Evolutionary conservation across 2,113 vertebrate species (phyloP).

Genomic region (Plectropomus leopardus): DNA sequence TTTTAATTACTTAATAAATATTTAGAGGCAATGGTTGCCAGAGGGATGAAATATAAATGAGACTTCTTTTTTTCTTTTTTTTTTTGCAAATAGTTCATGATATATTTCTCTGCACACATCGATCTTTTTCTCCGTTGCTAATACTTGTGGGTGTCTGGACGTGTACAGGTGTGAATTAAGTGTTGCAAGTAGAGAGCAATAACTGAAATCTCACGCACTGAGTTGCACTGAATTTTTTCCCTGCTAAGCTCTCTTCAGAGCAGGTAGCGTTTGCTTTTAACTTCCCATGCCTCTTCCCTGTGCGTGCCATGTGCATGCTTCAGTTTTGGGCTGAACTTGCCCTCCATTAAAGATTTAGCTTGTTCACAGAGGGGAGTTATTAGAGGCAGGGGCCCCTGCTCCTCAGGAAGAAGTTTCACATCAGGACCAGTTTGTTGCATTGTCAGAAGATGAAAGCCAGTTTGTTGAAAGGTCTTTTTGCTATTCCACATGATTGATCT

Average conservation of each 20-base stretch:
- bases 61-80: slow-evolving; percentile 65
- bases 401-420: slow-evolving; percentile 69
- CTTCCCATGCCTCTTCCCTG: slow-evolving; percentile 6
- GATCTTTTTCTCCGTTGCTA: neutral
- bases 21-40: slow-evolving; percentile 73
- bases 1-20: slow-evolving; percentile 83
- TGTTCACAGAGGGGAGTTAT: slow-evolving; percentile 79
- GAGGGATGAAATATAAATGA: slow-evolving; percentile 74
- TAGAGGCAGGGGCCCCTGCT: slow-evolving; percentile 68
- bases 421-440: slow-evolving; percentile 81
- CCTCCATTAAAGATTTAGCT: slow-evolving; percentile 81
- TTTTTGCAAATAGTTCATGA: slow-evolving; percentile 65
- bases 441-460: slow-evolving; percentile 82
- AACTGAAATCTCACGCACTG: no score
- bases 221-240: neutral
- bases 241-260: neutral
- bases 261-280: slow-evolving; percentile 3
- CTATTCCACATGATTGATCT: slow-evolving; percentile 80
- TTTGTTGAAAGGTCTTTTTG: slow-evolving; percentile 80
- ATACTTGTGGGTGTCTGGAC: neutral
- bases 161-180: neutral
- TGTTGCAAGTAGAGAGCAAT: neutral
- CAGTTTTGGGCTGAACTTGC: slow-evolving; percentile 69
- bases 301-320: slow-evolving; percentile 12
- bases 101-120: slow-evolving; percentile 51